Evolutionary conservation across 2,113 vertebrate genomes (phyloP).

Genomic region (Atherinomorus stipes): DNA sequence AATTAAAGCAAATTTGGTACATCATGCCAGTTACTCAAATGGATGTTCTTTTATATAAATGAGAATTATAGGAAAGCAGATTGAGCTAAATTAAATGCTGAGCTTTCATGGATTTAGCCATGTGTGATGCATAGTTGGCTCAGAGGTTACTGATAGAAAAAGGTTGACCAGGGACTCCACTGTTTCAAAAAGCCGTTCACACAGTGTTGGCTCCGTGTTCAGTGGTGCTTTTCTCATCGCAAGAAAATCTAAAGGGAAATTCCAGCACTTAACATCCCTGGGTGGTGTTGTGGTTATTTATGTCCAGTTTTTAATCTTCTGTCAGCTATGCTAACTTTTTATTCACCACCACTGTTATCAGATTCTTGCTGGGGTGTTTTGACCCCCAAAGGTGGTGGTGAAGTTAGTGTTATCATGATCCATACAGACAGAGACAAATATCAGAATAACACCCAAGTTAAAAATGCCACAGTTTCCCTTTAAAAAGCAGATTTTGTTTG

Average conservation of each 20-base stretch:
- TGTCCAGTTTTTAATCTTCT: not conserved
- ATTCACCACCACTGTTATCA: not conserved
- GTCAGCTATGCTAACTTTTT: constrained; percentile 3
- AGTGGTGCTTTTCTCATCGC: constrained; percentile 23
- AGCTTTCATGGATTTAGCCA: not conserved
- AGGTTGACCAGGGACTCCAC: constrained; percentile 3
- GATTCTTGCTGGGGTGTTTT: not conserved
- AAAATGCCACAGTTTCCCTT: constrained; percentile 14
- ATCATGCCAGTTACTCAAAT: not conserved
- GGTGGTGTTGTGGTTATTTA: not conserved
- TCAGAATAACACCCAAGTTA: constrained; percentile 1
- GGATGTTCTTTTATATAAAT: no score
- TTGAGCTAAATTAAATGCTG: not conserved
- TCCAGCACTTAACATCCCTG: constrained; percentile 11
- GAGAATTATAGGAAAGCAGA: no score
- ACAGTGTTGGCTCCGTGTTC: constrained; percentile 14
- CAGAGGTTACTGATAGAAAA: not conserved
- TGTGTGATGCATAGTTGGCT: not conserved
- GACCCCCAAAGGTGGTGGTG: not conserved
- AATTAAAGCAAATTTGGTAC: not conserved
- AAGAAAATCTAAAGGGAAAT: constrained; percentile 14
- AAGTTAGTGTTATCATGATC: not conserved
- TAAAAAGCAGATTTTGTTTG: constrained; percentile 10
- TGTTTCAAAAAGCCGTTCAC: constrained; percentile 19
- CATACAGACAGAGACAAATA: not conserved